Base-by-base conservation (phyloP, 2,888 invertebrate species). In the Hofmannophila pseudospretella region DNA sequence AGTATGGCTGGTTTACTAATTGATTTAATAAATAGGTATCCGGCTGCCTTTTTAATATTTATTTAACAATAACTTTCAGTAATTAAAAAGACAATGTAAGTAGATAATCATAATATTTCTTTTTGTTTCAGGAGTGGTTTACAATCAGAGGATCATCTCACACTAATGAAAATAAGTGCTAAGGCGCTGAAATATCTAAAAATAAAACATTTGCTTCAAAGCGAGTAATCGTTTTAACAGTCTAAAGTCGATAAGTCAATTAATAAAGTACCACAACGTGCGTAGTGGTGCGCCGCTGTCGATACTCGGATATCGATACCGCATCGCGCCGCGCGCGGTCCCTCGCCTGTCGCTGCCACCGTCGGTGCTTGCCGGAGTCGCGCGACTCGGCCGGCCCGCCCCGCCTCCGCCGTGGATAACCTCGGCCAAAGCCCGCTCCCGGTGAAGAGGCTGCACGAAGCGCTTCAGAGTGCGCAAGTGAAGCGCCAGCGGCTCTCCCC, bases 401-500 rank as follows among this genome's bases (percentile, higher is more conserved):
- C 75, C 67, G 81, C 78, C 74, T 77, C 70, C 80, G 85, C 84
- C 87, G 87, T 87, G 87, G 86, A 86, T 80, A 85, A 85, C 80
- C 81, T 82, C 84, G 85, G 85, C 80, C 82, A 82, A 71, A 84
- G 82, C 75, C 84, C 82, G 69, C 80, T 84, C 58, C 86, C 85
- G 78, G 87, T 85, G 80, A 87, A 87, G 85, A 81, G 86, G 88
- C 88, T 87, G 88, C 88, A 88, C 85, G 88, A 86, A 80, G 88
- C 88, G 81, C 87, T 88, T 70, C 88, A 85, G 79, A 80, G 85
- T 79, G 86, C 87, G 66, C 87, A 86, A 78, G 88, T 87, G 78
- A 88, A 89, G 87, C 88, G 89, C 65, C 89, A 89, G 88, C 88
- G 88, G 77, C 88, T 89, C 77, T 84, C 86, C 72, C 88, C 86